phyloP scores from a whole-genome alignment of 35 echinoderm and acorn worm genomes.

The Lytechinus pictus region DNA sequence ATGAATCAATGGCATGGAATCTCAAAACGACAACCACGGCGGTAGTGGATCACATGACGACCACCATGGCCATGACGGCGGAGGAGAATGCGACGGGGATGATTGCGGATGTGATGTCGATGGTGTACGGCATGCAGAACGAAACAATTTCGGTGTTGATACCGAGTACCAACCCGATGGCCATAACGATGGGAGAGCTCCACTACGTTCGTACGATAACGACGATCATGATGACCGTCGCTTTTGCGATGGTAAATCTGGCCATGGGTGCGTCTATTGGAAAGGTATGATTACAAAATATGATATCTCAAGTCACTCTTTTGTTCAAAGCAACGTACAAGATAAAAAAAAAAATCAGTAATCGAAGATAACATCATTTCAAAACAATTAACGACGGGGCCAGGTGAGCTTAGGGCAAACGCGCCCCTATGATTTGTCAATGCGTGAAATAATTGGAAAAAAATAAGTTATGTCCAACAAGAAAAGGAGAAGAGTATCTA shows the following conservation, averaged over 20 bases:
- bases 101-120: not conserved
- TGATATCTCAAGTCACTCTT: too few relatives aligned
- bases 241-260: conserved; percentile 30
- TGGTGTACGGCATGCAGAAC: not conserved
- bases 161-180: not conserved
- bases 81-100: not conserved
- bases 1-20: not conserved
- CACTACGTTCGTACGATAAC: not conserved
- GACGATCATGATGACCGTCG: conserved; percentile 28
- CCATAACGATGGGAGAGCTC: not conserved
- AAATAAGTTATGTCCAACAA: too few relatives aligned
- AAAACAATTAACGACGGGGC: too few relatives aligned
- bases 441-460: too few relatives aligned
- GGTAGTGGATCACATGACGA: not conserved
- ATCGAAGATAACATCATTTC: too few relatives aligned
- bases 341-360: too few relatives aligned
- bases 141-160: not conserved
- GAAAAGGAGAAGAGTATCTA: too few relatives aligned
- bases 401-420: too few relatives aligned
- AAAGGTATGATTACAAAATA: not conserved
- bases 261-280: conserved; percentile 39
- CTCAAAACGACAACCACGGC: not conserved
- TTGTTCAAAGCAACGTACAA: too few relatives aligned
- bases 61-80: not conserved
- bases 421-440: too few relatives aligned